phyloP scores from a whole-genome alignment of 2,113 vertebrate genomes.

The Lutjanus erythropterus region DNA sequence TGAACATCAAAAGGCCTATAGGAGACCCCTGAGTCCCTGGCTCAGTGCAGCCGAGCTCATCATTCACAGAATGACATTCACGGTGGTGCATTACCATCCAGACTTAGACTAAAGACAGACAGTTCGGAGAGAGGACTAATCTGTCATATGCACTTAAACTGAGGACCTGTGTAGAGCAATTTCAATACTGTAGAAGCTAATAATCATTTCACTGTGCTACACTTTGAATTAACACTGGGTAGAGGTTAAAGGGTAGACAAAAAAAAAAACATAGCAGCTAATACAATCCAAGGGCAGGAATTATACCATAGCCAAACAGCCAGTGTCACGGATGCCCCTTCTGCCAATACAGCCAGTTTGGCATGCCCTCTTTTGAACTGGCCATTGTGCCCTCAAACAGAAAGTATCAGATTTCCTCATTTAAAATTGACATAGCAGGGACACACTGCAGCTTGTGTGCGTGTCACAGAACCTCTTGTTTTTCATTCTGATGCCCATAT shows the following conservation, averaged over 20 bases:
- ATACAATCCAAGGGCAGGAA: no score
- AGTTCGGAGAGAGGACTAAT: conserved; percentile 20
- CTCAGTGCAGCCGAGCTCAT: conserved; percentile 55
- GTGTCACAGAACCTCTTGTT: no score
- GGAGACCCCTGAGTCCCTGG: conserved; percentile 43
- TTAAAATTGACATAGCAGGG: no score
- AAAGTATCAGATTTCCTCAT: no score
- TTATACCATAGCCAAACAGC: no score
- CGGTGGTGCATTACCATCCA: conserved; percentile 33
- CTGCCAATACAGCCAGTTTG: no score
- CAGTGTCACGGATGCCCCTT: no score
- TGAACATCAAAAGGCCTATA: conserved; percentile 67
- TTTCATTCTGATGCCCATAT: no score
- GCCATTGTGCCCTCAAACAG: no score
- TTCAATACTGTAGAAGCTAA: not conserved
- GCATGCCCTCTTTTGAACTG: no score
- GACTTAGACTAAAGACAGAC: conserved; percentile 13
- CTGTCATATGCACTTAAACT: conserved; percentile 33
- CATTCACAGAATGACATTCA: conserved; percentile 41
- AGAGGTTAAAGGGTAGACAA: no score
- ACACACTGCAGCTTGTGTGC: no score
- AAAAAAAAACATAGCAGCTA: not conserved
- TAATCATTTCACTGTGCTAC: not conserved
- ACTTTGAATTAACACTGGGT: not conserved
- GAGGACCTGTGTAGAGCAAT: not conserved